Conservation (phyloP, 1,140 invertebrate species). For the Drosophila nannoptera region DNA sequence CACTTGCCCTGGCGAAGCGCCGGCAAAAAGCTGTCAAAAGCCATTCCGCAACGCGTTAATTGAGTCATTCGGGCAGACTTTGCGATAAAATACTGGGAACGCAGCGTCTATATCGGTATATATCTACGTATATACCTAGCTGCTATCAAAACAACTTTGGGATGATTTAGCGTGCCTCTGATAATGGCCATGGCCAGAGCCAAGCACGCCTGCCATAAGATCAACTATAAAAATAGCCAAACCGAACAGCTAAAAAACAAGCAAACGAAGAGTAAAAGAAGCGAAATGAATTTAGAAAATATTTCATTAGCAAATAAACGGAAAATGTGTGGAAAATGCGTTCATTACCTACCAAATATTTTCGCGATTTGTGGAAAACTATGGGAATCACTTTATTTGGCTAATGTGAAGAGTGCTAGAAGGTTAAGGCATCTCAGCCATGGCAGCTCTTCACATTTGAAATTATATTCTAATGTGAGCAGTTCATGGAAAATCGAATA, state of each 20-base stretch:
- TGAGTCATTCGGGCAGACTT: constrained; percentile 45
- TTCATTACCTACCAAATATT: constrained; percentile 3
- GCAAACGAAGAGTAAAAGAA: constrained; percentile 7
- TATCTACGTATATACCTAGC: background rate
- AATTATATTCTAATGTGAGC: constrained; percentile 16
- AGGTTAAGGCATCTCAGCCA: no score
- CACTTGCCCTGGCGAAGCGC: no score
- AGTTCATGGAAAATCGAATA: background rate
- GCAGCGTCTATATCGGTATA: background rate
- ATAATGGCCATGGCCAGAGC: constrained; percentile 45
- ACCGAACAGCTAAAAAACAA: constrained; percentile 29
- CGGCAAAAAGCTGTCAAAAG: constrained; percentile 64
- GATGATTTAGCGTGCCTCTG: constrained; percentile 56
- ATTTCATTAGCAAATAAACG: constrained; percentile 66
- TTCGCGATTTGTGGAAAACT: constrained; percentile 1
- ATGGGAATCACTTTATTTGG: constrained; percentile 4
- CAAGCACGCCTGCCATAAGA: constrained; percentile 31
- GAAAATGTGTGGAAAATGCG: constrained; percentile 7
- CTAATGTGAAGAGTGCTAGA: background rate
- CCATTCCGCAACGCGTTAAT: constrained; percentile 46
- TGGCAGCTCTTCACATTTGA: no score
- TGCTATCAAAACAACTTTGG: constrained; percentile 51
- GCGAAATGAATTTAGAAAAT: constrained; percentile 32
- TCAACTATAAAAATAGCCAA: constrained; percentile 63
- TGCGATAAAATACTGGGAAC: constrained; percentile 49